phyloP scores from a whole-genome alignment of 2,888 invertebrate genomes.

The Dasysyrphus albostriatus region DNA sequence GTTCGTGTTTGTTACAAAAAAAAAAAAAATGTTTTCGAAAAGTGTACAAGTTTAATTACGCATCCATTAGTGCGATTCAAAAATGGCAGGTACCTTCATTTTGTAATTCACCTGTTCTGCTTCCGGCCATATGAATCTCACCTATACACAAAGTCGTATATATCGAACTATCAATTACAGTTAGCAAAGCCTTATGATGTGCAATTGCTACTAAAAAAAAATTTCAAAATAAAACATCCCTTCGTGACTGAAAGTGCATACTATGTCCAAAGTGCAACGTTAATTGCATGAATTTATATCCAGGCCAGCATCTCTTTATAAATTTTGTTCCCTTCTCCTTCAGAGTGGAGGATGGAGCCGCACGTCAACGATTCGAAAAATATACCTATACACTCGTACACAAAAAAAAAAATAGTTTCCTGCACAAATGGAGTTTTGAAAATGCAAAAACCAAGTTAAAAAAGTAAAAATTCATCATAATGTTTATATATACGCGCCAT shows the following conservation, averaged over 20 bases:
- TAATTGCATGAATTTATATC: constrained; percentile 52
- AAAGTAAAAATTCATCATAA: constrained; percentile 16
- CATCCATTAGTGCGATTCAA: constrained; percentile 33
- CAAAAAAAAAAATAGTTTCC: constrained; percentile 27
- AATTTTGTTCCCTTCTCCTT: constrained; percentile 24
- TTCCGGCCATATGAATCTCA: background rate
- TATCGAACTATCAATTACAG: constrained; percentile 39
- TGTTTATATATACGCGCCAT: constrained; percentile 48
- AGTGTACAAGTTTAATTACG: constrained; percentile 12
- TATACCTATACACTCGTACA: background rate
- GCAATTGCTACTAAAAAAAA: constrained; percentile 8
- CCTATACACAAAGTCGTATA: background rate
- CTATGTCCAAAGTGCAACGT: constrained; percentile 20
- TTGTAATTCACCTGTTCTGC: constrained; percentile 34
- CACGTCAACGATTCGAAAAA: constrained; percentile 31
- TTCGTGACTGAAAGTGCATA: constrained; percentile 33
- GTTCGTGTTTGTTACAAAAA: background rate
- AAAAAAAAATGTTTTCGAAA: background rate
- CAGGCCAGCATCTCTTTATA: constrained; percentile 21
- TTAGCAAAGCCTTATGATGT: constrained; percentile 6
- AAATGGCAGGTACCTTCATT: background rate
- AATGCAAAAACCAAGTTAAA: constrained; percentile 19
- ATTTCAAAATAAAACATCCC: constrained; percentile 8
- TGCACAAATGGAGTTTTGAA: constrained; percentile 37
- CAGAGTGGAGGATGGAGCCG: background rate